Percentiles rank a stretch among this genome's conserved stretches.
phyloP scores from a whole-genome alignment of 2,888 invertebrate genomes.

The Dione vanillae region DNA sequence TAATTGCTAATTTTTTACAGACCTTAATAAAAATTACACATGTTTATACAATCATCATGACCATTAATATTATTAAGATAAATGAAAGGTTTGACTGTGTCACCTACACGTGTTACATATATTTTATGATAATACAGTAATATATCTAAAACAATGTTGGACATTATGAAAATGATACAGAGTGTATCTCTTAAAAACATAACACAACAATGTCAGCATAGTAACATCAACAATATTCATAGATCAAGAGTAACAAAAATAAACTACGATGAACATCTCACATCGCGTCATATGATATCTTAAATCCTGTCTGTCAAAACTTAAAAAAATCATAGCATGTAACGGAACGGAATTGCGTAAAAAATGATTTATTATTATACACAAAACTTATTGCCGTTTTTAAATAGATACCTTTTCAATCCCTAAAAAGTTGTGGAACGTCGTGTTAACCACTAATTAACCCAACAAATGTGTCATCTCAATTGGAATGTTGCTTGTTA shows the following conservation, averaged over 20 bases:
- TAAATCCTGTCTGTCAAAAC: conserved; percentile 74
- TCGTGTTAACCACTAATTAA: conserved; percentile 73
- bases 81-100: conserved; percentile 11
- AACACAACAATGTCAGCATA: conserved; percentile 12
- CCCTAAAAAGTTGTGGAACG: conserved; percentile 49
- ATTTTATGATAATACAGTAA: not conserved
- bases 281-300: conserved; percentile 66
- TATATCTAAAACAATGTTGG: not conserved
- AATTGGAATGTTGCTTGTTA: conserved; percentile 61
- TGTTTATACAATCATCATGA: conserved; percentile 22
- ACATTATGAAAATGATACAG: conserved; percentile 12
- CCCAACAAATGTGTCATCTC: conserved; percentile 64
- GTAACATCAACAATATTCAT: conserved; percentile 34
- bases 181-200: conserved; percentile 1
- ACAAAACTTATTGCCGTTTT: conserved; percentile 55
- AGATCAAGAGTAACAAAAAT: conserved; percentile 55
- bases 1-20: conserved; percentile 66
- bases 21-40: conserved; percentile 26
- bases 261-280: conserved; percentile 57
- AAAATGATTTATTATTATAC: conserved; percentile 74
- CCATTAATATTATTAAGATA: conserved; percentile 15
- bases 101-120: conserved; percentile 7
- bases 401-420: conserved; percentile 50
- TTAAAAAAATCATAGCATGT: conserved; percentile 67
- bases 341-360: conserved; percentile 74